Conservation (phyloP, 2,113 vertebrate genomes). For the Zosterops hypoxanthus region DNA sequence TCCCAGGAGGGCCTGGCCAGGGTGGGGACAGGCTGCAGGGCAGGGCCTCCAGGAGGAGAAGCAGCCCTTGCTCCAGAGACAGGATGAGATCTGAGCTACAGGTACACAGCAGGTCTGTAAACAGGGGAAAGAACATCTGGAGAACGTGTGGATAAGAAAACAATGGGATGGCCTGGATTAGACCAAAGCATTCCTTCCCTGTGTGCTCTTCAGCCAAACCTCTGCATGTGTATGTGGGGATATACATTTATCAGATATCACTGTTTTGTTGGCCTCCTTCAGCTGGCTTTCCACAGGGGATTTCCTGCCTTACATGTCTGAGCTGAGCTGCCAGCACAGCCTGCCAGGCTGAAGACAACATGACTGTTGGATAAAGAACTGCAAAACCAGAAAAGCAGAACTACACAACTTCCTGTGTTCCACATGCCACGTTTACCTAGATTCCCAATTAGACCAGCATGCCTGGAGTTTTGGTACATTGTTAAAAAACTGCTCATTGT, state of each 20-base stretch:
- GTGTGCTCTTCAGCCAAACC: background rate
- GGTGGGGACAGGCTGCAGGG: background rate
- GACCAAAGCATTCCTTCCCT: background rate
- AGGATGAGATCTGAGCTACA: rapidly evolving
- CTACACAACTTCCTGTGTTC: background rate
- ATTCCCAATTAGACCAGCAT: background rate
- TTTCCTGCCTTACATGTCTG: background rate
- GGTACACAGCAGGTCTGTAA: background rate
- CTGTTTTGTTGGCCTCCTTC: background rate
- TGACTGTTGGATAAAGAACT: background rate
- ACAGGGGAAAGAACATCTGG: rapidly evolving
- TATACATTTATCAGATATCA: rapidly evolving
- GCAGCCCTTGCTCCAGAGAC: background rate
- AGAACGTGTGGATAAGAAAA: background rate
- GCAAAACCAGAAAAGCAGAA: background rate
- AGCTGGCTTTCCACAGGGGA: background rate
- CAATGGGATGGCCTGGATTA: background rate
- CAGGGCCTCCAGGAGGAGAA: background rate
- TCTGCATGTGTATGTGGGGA: rapidly evolving
- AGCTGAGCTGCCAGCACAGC: background rate
- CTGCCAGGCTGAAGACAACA: background rate
- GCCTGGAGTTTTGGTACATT: background rate
- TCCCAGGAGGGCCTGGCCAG: rapidly evolving
- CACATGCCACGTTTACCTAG: background rate
- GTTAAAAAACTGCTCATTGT: background rate